Evolutionary conservation across 35 echinoderm and acorn worm genomes (phyloP).

Genomic region (Apostichopus californicus): DNA sequence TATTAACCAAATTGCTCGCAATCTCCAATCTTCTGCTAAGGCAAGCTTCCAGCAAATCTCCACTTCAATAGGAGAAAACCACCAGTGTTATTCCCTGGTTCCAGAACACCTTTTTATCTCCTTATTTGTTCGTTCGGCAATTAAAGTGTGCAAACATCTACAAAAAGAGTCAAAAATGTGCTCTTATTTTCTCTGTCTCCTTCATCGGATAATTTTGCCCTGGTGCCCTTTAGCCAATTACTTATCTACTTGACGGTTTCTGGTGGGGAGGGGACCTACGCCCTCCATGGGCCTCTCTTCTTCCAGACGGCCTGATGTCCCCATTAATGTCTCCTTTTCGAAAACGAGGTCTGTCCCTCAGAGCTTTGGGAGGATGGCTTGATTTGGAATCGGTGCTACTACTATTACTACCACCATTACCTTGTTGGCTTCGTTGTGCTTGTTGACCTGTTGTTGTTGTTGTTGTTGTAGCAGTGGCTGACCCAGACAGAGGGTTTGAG

Average conservation of each 20-base stretch:
- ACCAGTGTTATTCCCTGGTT: not conserved
- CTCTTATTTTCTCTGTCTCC: not conserved
- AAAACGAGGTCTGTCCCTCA: slow-evolving; percentile 37
- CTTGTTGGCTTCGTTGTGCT: slow-evolving; percentile 43
- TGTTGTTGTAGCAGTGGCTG: not conserved
- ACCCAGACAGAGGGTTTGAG: not conserved
- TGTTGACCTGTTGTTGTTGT: slow-evolving; percentile 12
- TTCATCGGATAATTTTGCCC: not conserved
- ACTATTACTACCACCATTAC: not conserved
- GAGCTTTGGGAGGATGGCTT: slow-evolving; percentile 17
- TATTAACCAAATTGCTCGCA: not conserved
- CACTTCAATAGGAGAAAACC: not conserved
- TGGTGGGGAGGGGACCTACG: slow-evolving; percentile 75
- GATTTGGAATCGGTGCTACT: slow-evolving; percentile 16
- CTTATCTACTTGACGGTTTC: slow-evolving; percentile 63
- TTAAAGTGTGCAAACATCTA: not conserved
- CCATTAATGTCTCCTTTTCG: slow-evolving; percentile 69
- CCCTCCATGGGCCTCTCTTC: slow-evolving; percentile 65
- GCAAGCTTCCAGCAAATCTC: slow-evolving; percentile 1
- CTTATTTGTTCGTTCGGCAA: not conserved
- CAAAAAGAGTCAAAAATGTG: not conserved
- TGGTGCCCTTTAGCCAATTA: not conserved
- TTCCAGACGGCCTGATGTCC: slow-evolving; percentile 36
- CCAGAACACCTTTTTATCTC: not conserved
- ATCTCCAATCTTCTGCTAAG: not conserved